Evolutionary conservation across 2,113 vertebrate species (phyloP).

Genomic region (Orthonyx spaldingii): DNA sequence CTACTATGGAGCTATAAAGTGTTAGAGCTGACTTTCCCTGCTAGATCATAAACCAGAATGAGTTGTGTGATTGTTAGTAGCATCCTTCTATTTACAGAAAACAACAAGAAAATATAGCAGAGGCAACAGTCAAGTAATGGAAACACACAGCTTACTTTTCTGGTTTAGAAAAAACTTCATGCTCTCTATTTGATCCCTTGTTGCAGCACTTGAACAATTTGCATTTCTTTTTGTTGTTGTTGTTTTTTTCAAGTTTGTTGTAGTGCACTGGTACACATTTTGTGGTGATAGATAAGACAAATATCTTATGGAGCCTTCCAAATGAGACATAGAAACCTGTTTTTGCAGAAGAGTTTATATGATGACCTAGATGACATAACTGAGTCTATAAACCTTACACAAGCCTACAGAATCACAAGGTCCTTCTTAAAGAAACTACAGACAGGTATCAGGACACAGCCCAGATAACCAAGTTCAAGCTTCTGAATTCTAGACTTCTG

Average conservation of each 20-base stretch:
- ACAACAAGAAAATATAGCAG: neutral
- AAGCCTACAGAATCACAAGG: neutral
- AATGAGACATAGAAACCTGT: neutral
- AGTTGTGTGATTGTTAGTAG: constrained; percentile 2
- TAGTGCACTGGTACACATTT: neutral
- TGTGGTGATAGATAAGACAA: neutral
- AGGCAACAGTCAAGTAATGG: neutral
- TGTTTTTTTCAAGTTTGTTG: neutral
- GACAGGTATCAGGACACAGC: neutral
- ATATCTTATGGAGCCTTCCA: neutral
- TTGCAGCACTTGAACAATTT: neutral
- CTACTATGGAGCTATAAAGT: neutral
- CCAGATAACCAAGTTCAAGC: neutral
- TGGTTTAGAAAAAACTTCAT: neutral
- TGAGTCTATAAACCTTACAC: neutral
- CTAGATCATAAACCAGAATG: neutral
- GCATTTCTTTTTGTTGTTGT: neutral
- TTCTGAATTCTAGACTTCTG: neutral
- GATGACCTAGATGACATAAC: neutral
- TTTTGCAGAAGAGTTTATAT: neutral
- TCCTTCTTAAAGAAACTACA: neutral
- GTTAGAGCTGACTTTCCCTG: neutral
- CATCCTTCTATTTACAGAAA: neutral
- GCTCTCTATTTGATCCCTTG: neutral
- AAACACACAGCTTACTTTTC: neutral